phyloP scores from a whole-genome alignment of 2,797 vertebrate species.

The Oreochromis mossambicus region DNA sequence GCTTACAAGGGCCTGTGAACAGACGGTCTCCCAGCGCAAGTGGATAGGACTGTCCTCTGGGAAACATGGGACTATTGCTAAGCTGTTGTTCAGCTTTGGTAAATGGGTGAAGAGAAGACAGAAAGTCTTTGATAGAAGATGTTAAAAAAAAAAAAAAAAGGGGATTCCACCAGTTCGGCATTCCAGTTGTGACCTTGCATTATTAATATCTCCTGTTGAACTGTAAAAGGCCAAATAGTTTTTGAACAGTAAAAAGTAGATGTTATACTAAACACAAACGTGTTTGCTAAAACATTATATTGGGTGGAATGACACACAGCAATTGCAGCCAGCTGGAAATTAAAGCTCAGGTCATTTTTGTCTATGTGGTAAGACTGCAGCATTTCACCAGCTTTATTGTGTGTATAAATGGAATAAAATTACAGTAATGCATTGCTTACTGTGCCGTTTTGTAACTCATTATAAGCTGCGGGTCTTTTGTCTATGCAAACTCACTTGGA shows the following conservation, averaged over 20 bases:
- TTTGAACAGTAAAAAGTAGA: neutral
- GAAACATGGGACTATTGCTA: conserved; percentile 23
- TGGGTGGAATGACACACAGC: neutral
- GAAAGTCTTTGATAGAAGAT: conserved; percentile 27
- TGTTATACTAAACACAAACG: neutral
- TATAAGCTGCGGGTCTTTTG: neutral
- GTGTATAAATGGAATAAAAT: neutral
- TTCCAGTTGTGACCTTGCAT: neutral
- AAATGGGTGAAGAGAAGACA: conserved; percentile 21
- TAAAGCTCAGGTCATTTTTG: neutral
- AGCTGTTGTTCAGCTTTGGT: conserved; percentile 39
- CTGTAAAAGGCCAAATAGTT: neutral
- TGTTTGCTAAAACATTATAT: neutral
- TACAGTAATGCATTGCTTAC: neutral
- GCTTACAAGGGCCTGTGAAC: conserved; percentile 68
- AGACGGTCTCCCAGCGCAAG: conserved; percentile 41
- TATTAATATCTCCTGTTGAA: neutral
- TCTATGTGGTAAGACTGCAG: neutral
- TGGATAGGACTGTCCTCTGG: conserved; percentile 42
- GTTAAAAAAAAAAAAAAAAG: too few relatives aligned
- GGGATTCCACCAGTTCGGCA: neutral
- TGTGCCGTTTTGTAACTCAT: neutral
- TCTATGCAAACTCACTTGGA: neutral
- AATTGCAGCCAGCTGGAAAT: neutral
- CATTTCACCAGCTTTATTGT: neutral